Conservation (phyloP, 2,888 invertebrate genomes). For the Melangyna quadrimaculata region DNA sequence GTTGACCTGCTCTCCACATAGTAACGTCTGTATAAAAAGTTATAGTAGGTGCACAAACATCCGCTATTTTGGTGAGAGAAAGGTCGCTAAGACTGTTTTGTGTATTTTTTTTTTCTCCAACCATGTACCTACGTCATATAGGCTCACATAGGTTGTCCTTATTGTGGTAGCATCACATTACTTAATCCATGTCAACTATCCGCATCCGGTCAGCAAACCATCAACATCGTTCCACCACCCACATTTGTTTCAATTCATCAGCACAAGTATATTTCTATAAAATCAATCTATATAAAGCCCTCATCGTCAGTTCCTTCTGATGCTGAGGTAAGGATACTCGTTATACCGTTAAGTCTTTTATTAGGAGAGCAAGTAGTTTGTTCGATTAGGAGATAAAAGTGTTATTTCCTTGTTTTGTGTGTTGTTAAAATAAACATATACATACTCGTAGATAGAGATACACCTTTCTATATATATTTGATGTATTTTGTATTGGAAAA, state of each 20-base stretch:
- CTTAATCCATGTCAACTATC: conserved; percentile 12
- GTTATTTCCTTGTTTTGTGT: conserved; percentile 47
- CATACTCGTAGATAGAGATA: no score
- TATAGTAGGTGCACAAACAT: not conserved
- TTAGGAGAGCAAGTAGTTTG: conserved; percentile 64
- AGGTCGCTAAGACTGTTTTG: not conserved
- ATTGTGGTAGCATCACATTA: conserved; percentile 26
- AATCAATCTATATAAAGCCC: conserved; percentile 43
- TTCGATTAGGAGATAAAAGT: conserved; percentile 64
- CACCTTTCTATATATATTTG: not conserved
- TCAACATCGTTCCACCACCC: conserved; percentile 5
- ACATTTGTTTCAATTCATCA: not conserved
- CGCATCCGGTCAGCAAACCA: not conserved
- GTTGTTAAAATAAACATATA: conserved; percentile 1
- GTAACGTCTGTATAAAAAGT: no score
- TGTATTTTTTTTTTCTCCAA: not conserved
- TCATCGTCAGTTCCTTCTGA: not conserved
- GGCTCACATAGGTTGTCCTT: not conserved
- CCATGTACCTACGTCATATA: not conserved
- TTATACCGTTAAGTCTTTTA: conserved; percentile 48
- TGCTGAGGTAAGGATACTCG: conserved; percentile 45
- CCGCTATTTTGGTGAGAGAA: not conserved
- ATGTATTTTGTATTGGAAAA: conserved; percentile 21
- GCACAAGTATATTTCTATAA: conserved; percentile 35
- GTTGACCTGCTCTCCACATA: not conserved